Conservation (phyloP, 1,140 invertebrate genomes). For the Sinella curviseta region DNA sequence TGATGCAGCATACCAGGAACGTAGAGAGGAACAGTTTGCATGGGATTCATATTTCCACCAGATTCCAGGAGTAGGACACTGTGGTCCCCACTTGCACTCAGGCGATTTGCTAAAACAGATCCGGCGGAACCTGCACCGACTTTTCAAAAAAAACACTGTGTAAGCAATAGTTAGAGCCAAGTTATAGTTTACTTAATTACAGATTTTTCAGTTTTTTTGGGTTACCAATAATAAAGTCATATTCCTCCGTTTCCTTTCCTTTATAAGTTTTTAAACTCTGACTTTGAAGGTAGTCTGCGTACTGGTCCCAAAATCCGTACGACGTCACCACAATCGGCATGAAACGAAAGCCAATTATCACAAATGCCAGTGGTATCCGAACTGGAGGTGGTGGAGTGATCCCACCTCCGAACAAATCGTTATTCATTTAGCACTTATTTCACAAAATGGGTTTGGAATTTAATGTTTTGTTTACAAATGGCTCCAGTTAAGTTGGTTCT, state of each 20-base stretch:
- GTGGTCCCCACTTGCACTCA: neutral
- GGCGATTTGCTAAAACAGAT: slow-evolving; percentile 1
- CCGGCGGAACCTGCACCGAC: slow-evolving; percentile 20
- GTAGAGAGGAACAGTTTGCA: neutral
- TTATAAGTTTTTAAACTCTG: neutral
- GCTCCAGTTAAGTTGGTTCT: too few relatives aligned
- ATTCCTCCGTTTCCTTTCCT: neutral
- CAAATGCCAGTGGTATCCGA: too few relatives aligned
- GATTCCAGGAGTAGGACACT: neutral
- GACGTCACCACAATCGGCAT: neutral
- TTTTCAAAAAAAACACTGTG: neutral
- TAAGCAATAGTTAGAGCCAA: neutral
- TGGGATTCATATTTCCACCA: neutral
- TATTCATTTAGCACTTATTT: too few relatives aligned
- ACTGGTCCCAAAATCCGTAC: neutral
- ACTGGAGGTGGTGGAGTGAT: too few relatives aligned
- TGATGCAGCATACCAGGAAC: too few relatives aligned
- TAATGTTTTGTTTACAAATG: too few relatives aligned
- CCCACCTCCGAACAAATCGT: too few relatives aligned
- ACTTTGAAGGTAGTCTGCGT: neutral
- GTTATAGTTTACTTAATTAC: neutral
- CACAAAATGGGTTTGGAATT: too few relatives aligned
- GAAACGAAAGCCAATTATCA: too few relatives aligned
- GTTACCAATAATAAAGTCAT: slow-evolving; percentile 1
- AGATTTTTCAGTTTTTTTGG: too few relatives aligned